These are phyloP conservation scores for Agrilus planipennis DNA, from an alignment of 1,140 invertebrate species.

Conservation along the genomic window DNA sequence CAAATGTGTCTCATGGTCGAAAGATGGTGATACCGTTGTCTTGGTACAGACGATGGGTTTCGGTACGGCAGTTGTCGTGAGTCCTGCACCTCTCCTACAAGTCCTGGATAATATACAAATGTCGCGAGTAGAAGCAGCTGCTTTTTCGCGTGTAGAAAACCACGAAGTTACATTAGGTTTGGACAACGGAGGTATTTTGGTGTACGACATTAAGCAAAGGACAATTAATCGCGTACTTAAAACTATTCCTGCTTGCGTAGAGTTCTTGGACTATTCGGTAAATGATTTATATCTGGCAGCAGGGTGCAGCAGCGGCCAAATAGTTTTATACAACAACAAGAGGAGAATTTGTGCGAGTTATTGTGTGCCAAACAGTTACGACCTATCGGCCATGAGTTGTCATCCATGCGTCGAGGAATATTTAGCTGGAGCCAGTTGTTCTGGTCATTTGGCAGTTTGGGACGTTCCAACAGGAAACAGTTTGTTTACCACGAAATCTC, in stretches of 20 bases:
- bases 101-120: constrained; percentile 3
- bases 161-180: constrained; percentile 16
- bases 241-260: constrained; percentile 13
- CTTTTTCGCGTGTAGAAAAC: constrained; percentile 14
- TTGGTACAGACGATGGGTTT: neutral
- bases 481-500: constrained; percentile 11
- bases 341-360: constrained; percentile 15
- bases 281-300: constrained; percentile 17
- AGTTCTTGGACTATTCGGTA: constrained; percentile 16
- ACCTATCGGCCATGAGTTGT: constrained; percentile 14
- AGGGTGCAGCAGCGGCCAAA: constrained; percentile 19
- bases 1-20: constrained; percentile 19
- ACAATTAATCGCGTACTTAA: constrained; percentile 9
- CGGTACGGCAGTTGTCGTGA: neutral
- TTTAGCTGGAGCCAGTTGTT: constrained; percentile 16
- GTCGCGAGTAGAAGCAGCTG: constrained; percentile 9
- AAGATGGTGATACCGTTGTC: constrained; percentile 16
- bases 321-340: constrained; percentile 14
- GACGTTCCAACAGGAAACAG: constrained; percentile 14
- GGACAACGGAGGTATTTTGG: constrained; percentile 12
- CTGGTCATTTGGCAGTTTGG: constrained; percentile 20
- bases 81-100: neutral
- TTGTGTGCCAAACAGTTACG: constrained; percentile 16
- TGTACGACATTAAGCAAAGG: constrained; percentile 14
- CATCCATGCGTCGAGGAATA: constrained; percentile 14